Evolutionary conservation across 2,113 vertebrate genomes (phyloP).

Genomic region (Rhinolophus sinicus): DNA sequence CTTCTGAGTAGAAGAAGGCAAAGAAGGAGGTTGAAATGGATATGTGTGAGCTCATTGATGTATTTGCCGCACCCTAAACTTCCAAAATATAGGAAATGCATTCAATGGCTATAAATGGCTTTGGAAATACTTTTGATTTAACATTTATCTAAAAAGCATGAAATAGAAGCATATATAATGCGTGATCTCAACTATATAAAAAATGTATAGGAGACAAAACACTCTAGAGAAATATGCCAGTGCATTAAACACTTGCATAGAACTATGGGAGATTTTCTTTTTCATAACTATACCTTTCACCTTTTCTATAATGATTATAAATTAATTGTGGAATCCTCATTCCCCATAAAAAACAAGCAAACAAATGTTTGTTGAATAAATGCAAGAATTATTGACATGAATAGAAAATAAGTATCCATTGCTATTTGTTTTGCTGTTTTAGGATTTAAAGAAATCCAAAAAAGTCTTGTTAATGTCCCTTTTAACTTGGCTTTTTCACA

Average conservation of each 20-base stretch:
- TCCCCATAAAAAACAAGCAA: not conserved
- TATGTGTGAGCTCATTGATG: not conserved
- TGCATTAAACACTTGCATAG: not conserved
- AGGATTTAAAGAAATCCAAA: not conserved
- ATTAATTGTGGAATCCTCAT: constrained; percentile 9
- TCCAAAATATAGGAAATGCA: not conserved
- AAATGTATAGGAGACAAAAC: not conserved
- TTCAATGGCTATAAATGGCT: not conserved
- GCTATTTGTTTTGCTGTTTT: not conserved
- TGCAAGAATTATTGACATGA: not conserved
- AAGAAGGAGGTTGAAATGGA: not conserved
- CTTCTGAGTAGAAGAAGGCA: not conserved
- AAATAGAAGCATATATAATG: not conserved
- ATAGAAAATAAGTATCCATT: not conserved
- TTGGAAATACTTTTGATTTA: not conserved
- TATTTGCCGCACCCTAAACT: not conserved
- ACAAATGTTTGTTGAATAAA: constrained; percentile 19
- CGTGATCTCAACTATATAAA: not conserved
- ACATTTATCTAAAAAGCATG: not conserved
- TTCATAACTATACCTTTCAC: not conserved
- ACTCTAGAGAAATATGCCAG: not conserved
- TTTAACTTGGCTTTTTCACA: not conserved
- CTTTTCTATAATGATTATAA: not conserved
- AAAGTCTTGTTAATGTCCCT: not conserved
- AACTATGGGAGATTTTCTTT: not conserved